Evolutionary conservation across 2,888 invertebrate species (phyloP).

Genomic region (Hydrotaea diabolus): DNA sequence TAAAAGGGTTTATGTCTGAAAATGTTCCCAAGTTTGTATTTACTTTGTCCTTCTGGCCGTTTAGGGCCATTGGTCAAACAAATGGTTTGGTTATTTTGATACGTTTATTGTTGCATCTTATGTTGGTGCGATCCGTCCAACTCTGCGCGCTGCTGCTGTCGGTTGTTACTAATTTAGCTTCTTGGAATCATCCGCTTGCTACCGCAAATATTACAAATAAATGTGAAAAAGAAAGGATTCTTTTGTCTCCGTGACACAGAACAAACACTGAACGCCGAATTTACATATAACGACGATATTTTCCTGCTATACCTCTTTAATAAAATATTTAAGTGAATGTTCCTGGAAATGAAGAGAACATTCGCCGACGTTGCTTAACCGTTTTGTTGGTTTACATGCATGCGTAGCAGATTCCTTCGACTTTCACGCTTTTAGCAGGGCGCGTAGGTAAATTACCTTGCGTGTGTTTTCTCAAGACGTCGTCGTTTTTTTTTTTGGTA

Average conservation of each 20-base stretch:
- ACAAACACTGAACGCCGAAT: constrained; percentile 38
- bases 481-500: not conserved
- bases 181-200: constrained; percentile 70
- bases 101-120: constrained; percentile 24
- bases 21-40: constrained; percentile 22
- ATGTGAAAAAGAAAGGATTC: constrained; percentile 67
- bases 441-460: constrained; percentile 43
- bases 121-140: not conserved
- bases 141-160: constrained; percentile 19
- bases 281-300: constrained; percentile 43
- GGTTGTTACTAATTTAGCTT: constrained; percentile 64
- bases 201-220: constrained; percentile 70
- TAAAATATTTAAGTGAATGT: constrained; percentile 39
- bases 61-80: constrained; percentile 49
- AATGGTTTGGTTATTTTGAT: constrained; percentile 48
- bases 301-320: not conserved
- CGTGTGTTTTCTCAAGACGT: constrained; percentile 14
- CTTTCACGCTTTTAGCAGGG: constrained; percentile 66
- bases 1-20: constrained; percentile 42
- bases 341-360: constrained; percentile 47
- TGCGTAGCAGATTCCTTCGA: constrained; percentile 48
- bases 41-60: not conserved
- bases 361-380: not conserved
- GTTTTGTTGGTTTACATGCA: constrained; percentile 20
- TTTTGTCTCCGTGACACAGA: constrained; percentile 14